Conservation (phyloP, 2,888 invertebrate genomes). For the Lamellibrachia satsuma region DNA sequence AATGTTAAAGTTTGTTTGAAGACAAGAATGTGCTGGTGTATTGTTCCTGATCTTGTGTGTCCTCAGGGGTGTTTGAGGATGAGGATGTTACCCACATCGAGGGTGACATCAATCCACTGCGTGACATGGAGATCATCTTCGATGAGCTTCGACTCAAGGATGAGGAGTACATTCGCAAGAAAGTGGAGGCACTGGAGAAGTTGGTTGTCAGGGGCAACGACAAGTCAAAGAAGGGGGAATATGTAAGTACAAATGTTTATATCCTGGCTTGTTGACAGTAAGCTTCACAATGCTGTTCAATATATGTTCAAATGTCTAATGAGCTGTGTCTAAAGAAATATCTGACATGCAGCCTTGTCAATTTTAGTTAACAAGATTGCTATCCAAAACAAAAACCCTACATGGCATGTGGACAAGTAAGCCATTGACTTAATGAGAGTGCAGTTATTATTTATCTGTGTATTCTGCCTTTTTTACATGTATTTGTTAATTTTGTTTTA, state of each 20-base stretch:
- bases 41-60: neutral
- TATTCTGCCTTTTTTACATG: too few relatives aligned
- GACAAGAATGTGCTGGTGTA: neutral
- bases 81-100: constrained; percentile 98
- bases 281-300: neutral
- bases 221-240: constrained; percentile 95
- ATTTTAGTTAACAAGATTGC: too few relatives aligned
- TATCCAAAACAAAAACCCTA: too few relatives aligned
- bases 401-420: too few relatives aligned
- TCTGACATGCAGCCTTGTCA: too few relatives aligned
- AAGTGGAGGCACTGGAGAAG: constrained; percentile 85
- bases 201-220: constrained; percentile 82
- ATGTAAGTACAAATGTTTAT: constrained; percentile 72
- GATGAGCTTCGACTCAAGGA: constrained; percentile 96
- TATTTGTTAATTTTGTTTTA: too few relatives aligned
- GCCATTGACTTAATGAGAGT: too few relatives aligned
- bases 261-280: neutral
- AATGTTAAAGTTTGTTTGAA: too few relatives aligned
- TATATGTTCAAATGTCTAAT: too few relatives aligned
- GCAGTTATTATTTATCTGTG: too few relatives aligned
- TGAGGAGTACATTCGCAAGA: constrained; percentile 83
- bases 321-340: too few relatives aligned
- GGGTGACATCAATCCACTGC: constrained; percentile 95
- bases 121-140: constrained; percentile 95
- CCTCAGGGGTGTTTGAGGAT: constrained; percentile 91